These are phyloP conservation scores for Cyrtodaria siliqua DNA, from an alignment of 2,888 invertebrate species.

Conservation along the genomic window DNA sequence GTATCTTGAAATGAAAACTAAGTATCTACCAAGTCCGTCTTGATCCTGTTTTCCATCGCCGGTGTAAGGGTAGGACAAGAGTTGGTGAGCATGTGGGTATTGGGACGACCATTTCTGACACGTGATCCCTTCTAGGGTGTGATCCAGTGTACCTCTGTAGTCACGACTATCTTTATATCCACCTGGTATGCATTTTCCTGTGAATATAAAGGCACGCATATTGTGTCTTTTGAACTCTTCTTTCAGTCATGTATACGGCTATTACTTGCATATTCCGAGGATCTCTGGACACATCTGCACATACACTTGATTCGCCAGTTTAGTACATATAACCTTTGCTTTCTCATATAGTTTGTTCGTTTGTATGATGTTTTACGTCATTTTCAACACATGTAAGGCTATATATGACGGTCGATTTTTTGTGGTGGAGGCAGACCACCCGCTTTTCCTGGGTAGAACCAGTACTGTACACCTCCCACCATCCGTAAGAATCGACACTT, in stretches of 20 bases:
- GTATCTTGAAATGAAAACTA: background rate
- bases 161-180: slow-evolving; percentile 85
- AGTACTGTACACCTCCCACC: no score
- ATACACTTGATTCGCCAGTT: background rate
- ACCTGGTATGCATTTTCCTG: slow-evolving; percentile 79
- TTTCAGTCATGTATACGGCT: background rate
- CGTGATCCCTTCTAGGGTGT: slow-evolving; percentile 76
- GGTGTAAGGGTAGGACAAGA: slow-evolving; percentile 58
- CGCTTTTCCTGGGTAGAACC: no score
- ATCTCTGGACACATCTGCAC: background rate
- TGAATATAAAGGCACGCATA: no score
- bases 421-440: no score
- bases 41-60: slow-evolving; percentile 23
- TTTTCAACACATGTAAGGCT: no score
- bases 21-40: slow-evolving; percentile 55
- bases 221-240: no score
- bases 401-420: no score
- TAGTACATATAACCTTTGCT: background rate
- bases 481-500: no score
- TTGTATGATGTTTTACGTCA: no score
- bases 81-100: slow-evolving; percentile 79
- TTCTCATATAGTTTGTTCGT: no score
- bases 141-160: slow-evolving; percentile 87
- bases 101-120: slow-evolving; percentile 83
- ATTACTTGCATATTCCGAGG: background rate